Conservation (phyloP, 2,113 vertebrate species). For the Fregata magnificens region DNA sequence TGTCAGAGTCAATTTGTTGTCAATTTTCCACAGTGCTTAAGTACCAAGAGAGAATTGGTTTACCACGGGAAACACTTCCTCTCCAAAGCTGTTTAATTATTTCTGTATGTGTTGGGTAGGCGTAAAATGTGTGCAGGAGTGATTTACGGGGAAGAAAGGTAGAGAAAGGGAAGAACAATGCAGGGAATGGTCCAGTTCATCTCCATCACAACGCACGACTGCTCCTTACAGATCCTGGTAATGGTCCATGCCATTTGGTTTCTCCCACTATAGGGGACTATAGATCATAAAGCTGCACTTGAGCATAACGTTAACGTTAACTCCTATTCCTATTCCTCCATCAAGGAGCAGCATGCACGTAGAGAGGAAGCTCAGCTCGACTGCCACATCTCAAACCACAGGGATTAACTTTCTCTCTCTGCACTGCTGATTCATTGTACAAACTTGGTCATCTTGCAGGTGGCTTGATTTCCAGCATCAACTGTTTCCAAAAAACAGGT, state of each 20-base stretch:
- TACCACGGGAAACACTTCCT: not conserved
- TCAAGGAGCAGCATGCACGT: not conserved
- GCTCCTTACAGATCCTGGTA: not conserved
- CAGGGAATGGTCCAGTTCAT: not conserved
- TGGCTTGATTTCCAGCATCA: not conserved
- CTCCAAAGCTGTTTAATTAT: conserved; percentile 18
- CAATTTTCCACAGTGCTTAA: not conserved
- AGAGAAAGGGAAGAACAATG: not conserved
- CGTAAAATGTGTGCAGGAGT: not conserved
- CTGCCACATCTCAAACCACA: accelerated
- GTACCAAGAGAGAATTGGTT: not conserved
- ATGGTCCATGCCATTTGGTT: not conserved
- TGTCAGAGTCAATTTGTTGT: not conserved
- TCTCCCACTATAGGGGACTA: not conserved
- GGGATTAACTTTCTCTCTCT: not conserved
- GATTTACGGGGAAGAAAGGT: not conserved
- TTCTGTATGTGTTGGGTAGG: not conserved
- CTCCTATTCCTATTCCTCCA: not conserved
- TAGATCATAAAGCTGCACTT: not conserved
- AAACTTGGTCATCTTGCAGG: not conserved
- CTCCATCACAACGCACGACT: not conserved
- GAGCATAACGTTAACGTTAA: accelerated
- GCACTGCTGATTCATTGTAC: not conserved
- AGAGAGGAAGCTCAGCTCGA: not conserved
- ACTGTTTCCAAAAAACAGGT: not conserved